These are phyloP conservation scores for Clistopyga incitator DNA, from an alignment of 2,888 invertebrate genomes.

Conservation along the genomic window DNA sequence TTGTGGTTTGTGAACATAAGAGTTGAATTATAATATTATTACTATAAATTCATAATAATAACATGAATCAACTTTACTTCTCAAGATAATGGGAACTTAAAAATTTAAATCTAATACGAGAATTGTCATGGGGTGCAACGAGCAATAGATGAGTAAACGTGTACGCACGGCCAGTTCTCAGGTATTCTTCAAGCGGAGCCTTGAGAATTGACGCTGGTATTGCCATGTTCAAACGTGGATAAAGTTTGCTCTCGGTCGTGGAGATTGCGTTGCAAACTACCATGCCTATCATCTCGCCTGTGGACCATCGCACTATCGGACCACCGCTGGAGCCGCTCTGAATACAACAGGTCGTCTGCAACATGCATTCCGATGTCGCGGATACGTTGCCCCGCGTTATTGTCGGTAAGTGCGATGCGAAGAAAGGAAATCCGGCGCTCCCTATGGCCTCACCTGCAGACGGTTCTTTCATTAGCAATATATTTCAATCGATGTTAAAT, in stretches of 20 bases:
- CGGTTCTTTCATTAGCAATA: not conserved
- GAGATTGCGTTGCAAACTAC: constrained; percentile 87
- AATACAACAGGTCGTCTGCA: constrained; percentile 88
- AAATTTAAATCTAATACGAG: not conserved
- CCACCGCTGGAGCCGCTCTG: constrained; percentile 89
- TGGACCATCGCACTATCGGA: constrained; percentile 85
- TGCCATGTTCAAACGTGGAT: constrained; percentile 88
- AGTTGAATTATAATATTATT: too few relatives aligned
- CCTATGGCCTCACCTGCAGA: constrained; percentile 86
- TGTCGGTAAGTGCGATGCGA: constrained; percentile 85
- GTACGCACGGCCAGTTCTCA: constrained; percentile 84
- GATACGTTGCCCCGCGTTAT: constrained; percentile 86
- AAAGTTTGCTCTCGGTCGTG: constrained; percentile 84
- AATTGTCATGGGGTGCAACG: not conserved
- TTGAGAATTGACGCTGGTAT: constrained; percentile 85
- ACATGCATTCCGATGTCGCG: constrained; percentile 85
- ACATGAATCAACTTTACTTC: too few relatives aligned
- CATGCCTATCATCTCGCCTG: constrained; percentile 85
- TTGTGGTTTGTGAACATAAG: too few relatives aligned
- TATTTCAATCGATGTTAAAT: not conserved
- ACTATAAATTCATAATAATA: too few relatives aligned
- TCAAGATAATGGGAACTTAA: too few relatives aligned
- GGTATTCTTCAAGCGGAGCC: constrained; percentile 83
- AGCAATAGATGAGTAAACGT: constrained; percentile 32
- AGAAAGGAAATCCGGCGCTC: constrained; percentile 87